Percentiles rank a stretch among this genome's conserved stretches.
Evolutionary conservation across 2,113 vertebrate species (phyloP).

Genomic region (Pterocles burchelli): DNA sequence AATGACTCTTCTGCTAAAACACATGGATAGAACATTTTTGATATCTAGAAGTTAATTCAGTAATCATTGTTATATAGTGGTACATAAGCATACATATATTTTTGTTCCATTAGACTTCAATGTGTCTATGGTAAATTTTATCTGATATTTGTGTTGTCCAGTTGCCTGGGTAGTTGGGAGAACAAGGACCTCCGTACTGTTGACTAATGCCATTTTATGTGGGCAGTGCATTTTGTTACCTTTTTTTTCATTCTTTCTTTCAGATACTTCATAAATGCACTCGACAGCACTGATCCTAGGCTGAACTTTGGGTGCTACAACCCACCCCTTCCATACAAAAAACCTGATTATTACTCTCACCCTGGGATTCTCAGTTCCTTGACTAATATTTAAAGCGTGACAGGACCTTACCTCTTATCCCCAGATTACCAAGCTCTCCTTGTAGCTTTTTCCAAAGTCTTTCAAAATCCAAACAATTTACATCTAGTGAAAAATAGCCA

Average conservation of each 20-base stretch:
- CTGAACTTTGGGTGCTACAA: background rate
- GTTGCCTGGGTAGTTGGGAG: background rate
- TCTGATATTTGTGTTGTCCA: background rate
- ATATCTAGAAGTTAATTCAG: background rate
- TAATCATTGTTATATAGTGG: background rate
- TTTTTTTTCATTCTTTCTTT: background rate
- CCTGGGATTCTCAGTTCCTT: background rate
- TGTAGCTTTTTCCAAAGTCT: background rate
- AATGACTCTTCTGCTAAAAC: background rate
- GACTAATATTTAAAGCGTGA: background rate
- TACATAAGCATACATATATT: background rate
- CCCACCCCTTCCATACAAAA: accelerated
- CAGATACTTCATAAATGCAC: background rate
- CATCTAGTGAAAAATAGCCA: background rate
- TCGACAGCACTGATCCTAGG: background rate
- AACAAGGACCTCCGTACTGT: background rate
- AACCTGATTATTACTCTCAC: background rate
- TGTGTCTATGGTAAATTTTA: background rate
- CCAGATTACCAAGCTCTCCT: background rate
- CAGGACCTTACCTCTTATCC: background rate
- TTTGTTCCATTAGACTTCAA: background rate
- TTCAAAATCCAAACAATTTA: background rate
- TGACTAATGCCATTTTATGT: background rate
- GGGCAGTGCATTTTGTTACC: background rate
- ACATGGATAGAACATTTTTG: background rate